A percentile compares a stretch with the other conserved stretches of the same genome.
Conservation (phyloP, 2,797 vertebrate genomes). For the Sarcophilus harrisii region DNA sequence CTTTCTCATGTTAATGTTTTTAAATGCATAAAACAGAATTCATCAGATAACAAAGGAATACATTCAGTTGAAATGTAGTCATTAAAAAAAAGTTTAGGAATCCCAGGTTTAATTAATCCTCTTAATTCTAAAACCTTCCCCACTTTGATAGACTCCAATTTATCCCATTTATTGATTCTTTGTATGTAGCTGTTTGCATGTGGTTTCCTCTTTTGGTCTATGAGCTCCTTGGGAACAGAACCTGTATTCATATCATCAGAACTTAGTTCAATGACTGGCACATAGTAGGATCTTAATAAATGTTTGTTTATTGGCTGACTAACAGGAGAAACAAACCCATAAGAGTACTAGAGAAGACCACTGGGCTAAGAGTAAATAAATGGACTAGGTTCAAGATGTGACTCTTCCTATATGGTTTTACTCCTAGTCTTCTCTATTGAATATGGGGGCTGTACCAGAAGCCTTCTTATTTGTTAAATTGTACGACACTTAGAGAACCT, state of each 20-base stretch:
- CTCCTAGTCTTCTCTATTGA: not conserved
- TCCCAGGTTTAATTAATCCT: not conserved
- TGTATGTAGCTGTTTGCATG: not conserved
- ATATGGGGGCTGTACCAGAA: not conserved
- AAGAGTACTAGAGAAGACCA: too few relatives aligned
- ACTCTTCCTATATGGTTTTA: not conserved
- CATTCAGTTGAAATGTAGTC: not conserved
- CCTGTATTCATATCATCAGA: not conserved
- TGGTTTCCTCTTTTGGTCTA: not conserved
- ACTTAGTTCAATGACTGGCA: not conserved
- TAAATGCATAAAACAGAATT: not conserved
- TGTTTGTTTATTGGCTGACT: too few relatives aligned
- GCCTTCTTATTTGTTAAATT: not conserved
- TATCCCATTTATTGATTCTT: not conserved
- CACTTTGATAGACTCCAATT: not conserved
- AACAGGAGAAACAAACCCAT: too few relatives aligned
- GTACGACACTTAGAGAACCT: not conserved
- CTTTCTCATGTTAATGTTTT: not conserved
- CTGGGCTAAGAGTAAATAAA: not conserved
- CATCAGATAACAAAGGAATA: not conserved
- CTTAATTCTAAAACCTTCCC: not conserved
- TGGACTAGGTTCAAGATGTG: not conserved
- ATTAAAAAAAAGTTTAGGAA: not conserved
- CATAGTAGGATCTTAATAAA: not conserved
- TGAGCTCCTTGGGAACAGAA: not conserved